Conservation (phyloP, 2,888 invertebrate species). For the Hylaea fasciaria region DNA sequence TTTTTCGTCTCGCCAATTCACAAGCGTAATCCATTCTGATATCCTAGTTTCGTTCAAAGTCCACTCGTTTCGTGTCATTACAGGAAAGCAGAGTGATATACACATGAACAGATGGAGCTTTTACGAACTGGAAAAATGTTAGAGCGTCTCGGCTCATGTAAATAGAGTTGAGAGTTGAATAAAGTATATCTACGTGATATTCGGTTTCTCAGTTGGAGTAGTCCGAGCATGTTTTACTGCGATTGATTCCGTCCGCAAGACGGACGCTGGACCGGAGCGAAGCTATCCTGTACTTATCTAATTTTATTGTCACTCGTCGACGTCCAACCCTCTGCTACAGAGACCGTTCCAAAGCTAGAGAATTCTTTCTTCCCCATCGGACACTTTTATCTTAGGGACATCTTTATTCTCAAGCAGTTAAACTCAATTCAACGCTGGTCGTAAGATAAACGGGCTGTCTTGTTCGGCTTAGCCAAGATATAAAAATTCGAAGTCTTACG, state of each 20-base stretch:
- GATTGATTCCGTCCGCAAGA: slow-evolving; percentile 81
- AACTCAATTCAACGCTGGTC: slow-evolving; percentile 75
- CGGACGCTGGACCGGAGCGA: slow-evolving; percentile 68
- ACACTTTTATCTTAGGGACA: slow-evolving; percentile 77
- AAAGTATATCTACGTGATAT: slow-evolving; percentile 34
- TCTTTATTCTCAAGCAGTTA: slow-evolving; percentile 79
- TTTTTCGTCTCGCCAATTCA: slow-evolving; percentile 55
- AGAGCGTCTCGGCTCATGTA: slow-evolving; percentile 32
- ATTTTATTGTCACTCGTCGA: slow-evolving; percentile 82
- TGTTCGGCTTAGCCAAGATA: slow-evolving; percentile 52
- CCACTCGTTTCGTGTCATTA: slow-evolving; percentile 77
- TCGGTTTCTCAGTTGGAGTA: slow-evolving; percentile 50
- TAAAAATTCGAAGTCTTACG: slow-evolving; percentile 55
- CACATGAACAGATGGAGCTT: slow-evolving; percentile 53
- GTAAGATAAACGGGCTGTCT: slow-evolving; percentile 64
- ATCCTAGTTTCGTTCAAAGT: slow-evolving; percentile 74
- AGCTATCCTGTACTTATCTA: slow-evolving; percentile 82
- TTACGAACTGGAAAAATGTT: slow-evolving; percentile 29
- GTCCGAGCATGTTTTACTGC: slow-evolving; percentile 79
- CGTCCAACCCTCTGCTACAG: slow-evolving; percentile 69
- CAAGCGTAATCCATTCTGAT: slow-evolving; percentile 70
- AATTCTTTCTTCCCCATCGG: slow-evolving; percentile 68
- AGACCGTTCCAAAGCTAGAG: slow-evolving; percentile 67
- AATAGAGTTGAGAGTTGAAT: slow-evolving; percentile 54
- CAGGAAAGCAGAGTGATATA: slow-evolving; percentile 73